Evolutionary conservation across 2,113 vertebrate species (phyloP), one percentile per base, ranked within the genome.

Genomic region (Catharus bicknelli): DNA sequence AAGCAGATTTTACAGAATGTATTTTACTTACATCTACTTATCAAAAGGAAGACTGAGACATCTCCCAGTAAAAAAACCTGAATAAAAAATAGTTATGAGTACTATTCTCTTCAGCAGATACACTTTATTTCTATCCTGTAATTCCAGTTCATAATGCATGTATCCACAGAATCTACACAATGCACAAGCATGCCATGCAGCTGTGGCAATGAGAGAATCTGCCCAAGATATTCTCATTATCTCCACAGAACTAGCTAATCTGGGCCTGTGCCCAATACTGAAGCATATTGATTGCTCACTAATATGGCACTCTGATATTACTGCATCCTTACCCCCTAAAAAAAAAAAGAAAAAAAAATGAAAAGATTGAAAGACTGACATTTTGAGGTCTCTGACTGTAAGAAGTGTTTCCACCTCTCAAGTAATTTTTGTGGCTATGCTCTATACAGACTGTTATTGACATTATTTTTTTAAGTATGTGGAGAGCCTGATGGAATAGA

Each of bases 371-470:
- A 72, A 47, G 29, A 34, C 2, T 22, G 22, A n/a, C 4, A 23
- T 75, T 72, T 68, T 68, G 5, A 73, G 53, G 10, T 36, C 16
- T 72, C 43, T 63, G 45, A 62, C 13, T 26, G 8, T 34, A 77
- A 38, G 15, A 13, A 43, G 4, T 32, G 12, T 82, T 87, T 72
- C 40, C 1, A 51, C 4, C 1, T 54, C 50, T 83, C 50, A 54
- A 18, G 10, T 9, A 20, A 26, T n/a, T 86, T 80, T 45, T 80
- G 13, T 50, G 11, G 27, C 16, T 62, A 3, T 53, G 14, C 13
- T 68, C 10, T 27, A 19, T 11, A 20, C 2, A 18, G 4, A 50
- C 11, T 0, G 0, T 32, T 32, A 16, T 38, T 66, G 10, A 9
- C 4, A 8, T 11, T 55, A 4, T n/a, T 86, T 20, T 47, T 63